phyloP scores from a whole-genome alignment of 2,113 vertebrate species.

The Chaetodon auriga region DNA sequence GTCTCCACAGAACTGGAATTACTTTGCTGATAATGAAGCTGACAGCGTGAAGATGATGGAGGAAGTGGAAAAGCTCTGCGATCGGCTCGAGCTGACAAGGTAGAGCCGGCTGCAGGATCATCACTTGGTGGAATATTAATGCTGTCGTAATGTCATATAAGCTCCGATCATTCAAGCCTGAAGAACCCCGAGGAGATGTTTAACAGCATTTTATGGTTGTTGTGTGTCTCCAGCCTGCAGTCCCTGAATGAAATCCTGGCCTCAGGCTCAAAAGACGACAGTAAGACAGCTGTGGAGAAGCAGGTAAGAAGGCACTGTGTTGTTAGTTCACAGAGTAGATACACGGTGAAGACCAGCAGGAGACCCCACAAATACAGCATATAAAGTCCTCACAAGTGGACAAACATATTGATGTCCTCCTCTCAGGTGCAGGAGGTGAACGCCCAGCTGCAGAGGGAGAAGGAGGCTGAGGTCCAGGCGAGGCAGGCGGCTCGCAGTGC shows the following conservation, averaged over 20 bases:
- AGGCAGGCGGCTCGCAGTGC: constrained; percentile 89
- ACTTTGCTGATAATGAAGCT: constrained; percentile 93
- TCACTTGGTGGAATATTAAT: not conserved
- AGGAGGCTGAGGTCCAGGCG: constrained; percentile 93
- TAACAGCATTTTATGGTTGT: constrained; percentile 10
- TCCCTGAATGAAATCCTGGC: constrained; percentile 93
- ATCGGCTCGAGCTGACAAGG: constrained; percentile 95
- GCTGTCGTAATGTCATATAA: not conserved
- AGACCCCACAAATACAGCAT: not conserved
- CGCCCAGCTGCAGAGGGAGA: constrained; percentile 91
- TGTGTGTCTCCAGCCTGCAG: constrained; percentile 89
- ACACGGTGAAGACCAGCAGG: not conserved
- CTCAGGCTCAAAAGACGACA: constrained; percentile 90
- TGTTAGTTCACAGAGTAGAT: not conserved
- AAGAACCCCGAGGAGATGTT: not conserved
- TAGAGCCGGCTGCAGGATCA: constrained; percentile 49
- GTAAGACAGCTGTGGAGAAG: constrained; percentile 92
- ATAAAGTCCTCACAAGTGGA: not conserved
- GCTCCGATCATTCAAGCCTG: not conserved
- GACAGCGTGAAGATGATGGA: constrained; percentile 99
- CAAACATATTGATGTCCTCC: not conserved
- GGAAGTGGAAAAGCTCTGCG: constrained; percentile 98
- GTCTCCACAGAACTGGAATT: constrained; percentile 91
- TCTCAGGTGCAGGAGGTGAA: constrained; percentile 94
- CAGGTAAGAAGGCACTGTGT: constrained; percentile 84